Percentiles rank a stretch among this genome's conserved stretches.
Evolutionary conservation across 2,797 vertebrate genomes (phyloP).

Genomic region (Gymnoscopelus microlampas): DNA sequence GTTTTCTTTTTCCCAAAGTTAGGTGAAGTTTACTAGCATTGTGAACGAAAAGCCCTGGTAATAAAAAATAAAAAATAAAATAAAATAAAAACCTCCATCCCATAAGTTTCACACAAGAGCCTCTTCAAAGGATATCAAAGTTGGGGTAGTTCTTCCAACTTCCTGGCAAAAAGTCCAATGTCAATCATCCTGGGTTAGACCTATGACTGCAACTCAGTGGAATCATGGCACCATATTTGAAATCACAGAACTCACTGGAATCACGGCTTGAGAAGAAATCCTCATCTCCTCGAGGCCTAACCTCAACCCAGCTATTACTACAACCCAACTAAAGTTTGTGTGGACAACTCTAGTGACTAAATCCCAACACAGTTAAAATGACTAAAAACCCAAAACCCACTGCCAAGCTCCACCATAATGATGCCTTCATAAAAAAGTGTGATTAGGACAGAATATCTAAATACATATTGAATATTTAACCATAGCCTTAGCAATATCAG

Average conservation of each 20-base stretch:
- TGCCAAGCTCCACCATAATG: slow-evolving; percentile 4
- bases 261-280: slow-evolving; percentile 21
- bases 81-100: not conserved
- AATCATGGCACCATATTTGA: too few relatives aligned
- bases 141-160: not conserved
- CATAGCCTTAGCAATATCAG: too few relatives aligned
- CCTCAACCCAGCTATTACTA: slow-evolving; percentile 19
- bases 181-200: slow-evolving; percentile 6
- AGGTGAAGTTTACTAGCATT: not conserved
- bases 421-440: slow-evolving; percentile 19
- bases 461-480: not conserved
- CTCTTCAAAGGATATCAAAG: not conserved
- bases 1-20: too few relatives aligned
- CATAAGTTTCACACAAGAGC: not conserved
- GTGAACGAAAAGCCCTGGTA: too few relatives aligned
- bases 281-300: slow-evolving; percentile 38
- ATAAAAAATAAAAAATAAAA: not conserved
- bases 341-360: too few relatives aligned
- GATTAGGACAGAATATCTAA: slow-evolving; percentile 6
- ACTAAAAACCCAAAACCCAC: too few relatives aligned
- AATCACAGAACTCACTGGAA: not conserved
- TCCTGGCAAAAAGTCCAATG: slow-evolving; percentile 8
- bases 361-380: too few relatives aligned
- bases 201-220: not conserved
- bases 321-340: not conserved